These are phyloP conservation scores for Sebastolobus altivelis DNA, from an alignment of 2,797 vertebrate genomes.

Conservation along the genomic window DNA sequence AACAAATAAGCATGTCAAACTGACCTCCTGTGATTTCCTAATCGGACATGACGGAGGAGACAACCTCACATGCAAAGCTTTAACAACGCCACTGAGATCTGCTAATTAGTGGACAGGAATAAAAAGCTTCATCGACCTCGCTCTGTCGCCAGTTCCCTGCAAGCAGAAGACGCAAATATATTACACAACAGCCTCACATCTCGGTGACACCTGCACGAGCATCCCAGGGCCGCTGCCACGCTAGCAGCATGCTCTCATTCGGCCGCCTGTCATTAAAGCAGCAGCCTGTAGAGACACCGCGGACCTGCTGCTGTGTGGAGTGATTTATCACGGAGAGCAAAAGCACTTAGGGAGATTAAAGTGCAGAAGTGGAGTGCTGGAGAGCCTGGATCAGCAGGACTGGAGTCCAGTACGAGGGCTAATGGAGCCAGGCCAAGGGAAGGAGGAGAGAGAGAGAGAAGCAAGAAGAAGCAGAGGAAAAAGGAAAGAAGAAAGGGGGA, in stretches of 20 bases:
- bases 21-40: background rate
- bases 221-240: conserved; percentile 36
- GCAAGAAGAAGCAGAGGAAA: conserved; percentile 9
- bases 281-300: conserved; percentile 50
- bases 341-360: conserved; percentile 84
- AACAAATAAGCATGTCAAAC: background rate
- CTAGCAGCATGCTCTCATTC: conserved; percentile 54
- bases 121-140: conserved; percentile 29
- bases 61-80: conserved; percentile 1
- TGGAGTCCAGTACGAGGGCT: conserved; percentile 45
- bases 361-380: conserved; percentile 60
- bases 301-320: conserved; percentile 56
- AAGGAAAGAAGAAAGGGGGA: background rate
- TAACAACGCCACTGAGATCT: conserved; percentile 11
- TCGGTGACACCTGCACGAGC: conserved; percentile 37
- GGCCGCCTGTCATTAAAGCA: conserved; percentile 60
- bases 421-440: conserved; percentile 70
- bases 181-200: conserved; percentile 36
- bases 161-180: conserved; percentile 22
- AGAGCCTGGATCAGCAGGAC: conserved; percentile 76
- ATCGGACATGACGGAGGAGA: conserved; percentile 1
- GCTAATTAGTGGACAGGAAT: conserved; percentile 35
- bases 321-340: conserved; percentile 76
- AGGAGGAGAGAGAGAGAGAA: conserved; percentile 13
- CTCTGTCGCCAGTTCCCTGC: conserved; percentile 11